A percentile compares a stretch with the other conserved stretches of the same genome.
phyloP scores from a whole-genome alignment of 2,797 vertebrate species.

The Chromis chromis region DNA sequence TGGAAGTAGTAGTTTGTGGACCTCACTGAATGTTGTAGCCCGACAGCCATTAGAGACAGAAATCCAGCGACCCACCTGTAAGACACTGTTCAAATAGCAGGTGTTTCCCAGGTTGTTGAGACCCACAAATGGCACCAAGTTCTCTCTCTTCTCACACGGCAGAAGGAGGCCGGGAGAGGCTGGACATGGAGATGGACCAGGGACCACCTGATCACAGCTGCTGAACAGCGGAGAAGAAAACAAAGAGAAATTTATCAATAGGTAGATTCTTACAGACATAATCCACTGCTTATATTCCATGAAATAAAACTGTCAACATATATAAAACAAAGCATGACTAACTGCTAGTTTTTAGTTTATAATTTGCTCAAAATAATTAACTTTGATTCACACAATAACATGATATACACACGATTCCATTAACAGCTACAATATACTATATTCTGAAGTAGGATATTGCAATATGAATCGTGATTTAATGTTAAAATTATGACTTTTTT shows the following conservation, averaged over 20 bases:
- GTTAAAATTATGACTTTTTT: no score
- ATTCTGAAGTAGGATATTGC: no score
- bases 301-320: no score
- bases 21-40: not conserved
- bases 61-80: slow-evolving; percentile 86
- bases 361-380: no score
- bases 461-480: no score
- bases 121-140: slow-evolving; percentile 93
- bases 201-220: slow-evolving; percentile 90
- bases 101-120: slow-evolving; percentile 98
- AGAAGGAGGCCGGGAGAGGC: slow-evolving; percentile 76
- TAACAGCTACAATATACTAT: no score
- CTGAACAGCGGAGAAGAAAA: slow-evolving; percentile 25
- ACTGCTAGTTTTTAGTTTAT: no score
- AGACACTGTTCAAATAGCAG: slow-evolving; percentile 97
- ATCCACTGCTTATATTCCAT: no score
- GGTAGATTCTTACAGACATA: not conserved
- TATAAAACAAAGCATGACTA: no score
- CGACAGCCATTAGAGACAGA: not conserved
- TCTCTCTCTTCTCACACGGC: slow-evolving; percentile 89
- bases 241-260: not conserved
- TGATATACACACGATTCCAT: no score
- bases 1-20: not conserved
- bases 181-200: slow-evolving; percentile 83
- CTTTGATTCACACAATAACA: no score